These are phyloP conservation scores for Neotoxoptera formosana DNA, from an alignment of 1,140 invertebrate genomes.

Conservation along the genomic window DNA sequence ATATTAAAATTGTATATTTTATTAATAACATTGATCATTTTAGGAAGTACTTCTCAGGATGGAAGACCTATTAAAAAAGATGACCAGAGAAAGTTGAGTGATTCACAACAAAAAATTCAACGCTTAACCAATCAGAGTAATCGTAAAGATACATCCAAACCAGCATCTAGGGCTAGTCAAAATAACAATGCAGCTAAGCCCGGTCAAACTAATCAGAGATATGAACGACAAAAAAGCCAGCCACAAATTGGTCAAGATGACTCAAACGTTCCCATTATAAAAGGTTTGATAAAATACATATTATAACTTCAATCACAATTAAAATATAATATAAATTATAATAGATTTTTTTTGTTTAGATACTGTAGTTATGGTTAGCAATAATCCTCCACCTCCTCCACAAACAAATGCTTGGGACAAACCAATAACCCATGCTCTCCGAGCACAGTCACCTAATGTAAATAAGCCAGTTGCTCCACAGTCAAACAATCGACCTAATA, in stretches of 20 bases:
- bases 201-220: conserved; percentile 38
- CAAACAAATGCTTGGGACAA: conserved; percentile 86
- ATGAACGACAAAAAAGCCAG: conserved; percentile 48
- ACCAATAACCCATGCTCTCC: conserved; percentile 73
- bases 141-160: conserved; percentile 43
- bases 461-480: conserved; percentile 26
- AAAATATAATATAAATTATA: background rate
- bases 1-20: background rate
- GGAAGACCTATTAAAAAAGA: conserved; percentile 46
- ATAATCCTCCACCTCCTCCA: conserved; percentile 71
- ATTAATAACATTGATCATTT: background rate
- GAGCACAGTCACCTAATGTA: conserved; percentile 66
- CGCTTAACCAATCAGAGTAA: conserved; percentile 46
- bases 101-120: conserved; percentile 47
- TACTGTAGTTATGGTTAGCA: conserved; percentile 62
- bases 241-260: conserved; percentile 39
- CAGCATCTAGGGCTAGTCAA: conserved; percentile 26
- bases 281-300: conserved; percentile 43
- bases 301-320: background rate
- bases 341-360: conserved; percentile 61
- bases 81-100: conserved; percentile 9
- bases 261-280: conserved; percentile 38
- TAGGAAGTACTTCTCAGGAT: conserved; percentile 48
- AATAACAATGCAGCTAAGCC: conserved; percentile 16
- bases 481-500: conserved; percentile 16